Conservation (phyloP, 2,888 invertebrate genomes). For the Pseudococcus longispinus region DNA sequence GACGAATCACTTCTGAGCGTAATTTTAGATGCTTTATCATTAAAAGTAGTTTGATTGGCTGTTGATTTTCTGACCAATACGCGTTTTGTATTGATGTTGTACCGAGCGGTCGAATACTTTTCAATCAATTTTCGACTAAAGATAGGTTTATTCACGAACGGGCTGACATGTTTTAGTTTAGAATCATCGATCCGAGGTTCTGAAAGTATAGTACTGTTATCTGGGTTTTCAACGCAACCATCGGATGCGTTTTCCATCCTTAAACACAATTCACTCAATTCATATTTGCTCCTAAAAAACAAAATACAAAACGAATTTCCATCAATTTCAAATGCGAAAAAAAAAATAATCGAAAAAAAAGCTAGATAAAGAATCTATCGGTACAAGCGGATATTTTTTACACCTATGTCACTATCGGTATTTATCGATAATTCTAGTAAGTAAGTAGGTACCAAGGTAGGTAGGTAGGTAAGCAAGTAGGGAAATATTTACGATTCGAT, state of each 20-base stretch:
- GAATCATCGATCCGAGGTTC: neutral
- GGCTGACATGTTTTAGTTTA: neutral
- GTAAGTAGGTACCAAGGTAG: too few relatives aligned
- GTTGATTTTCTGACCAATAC: neutral
- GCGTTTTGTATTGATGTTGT: constrained; percentile 46
- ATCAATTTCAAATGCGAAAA: neutral
- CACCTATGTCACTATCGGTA: too few relatives aligned
- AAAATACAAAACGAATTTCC: neutral
- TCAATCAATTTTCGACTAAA: constrained; percentile 46
- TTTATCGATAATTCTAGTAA: too few relatives aligned
- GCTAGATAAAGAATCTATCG: neutral
- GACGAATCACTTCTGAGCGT: neutral
- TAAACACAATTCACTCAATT: neutral
- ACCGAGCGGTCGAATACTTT: constrained; percentile 49
- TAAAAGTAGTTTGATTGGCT: neutral
- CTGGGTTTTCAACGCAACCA: neutral
- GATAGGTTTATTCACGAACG: neutral
- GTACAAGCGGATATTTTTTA: too few relatives aligned
- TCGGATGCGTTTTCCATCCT: constrained; percentile 20
- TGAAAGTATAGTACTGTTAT: neutral
- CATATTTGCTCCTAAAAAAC: neutral
- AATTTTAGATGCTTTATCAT: neutral
- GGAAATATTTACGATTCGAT: too few relatives aligned
- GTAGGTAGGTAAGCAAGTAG: too few relatives aligned
- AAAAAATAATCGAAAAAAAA: neutral